Evolutionary conservation across 37 sponge, comb jelly and placozoan species (phyloP), one percentile per base, ranked within the genome.

Genomic region (Chondrilla cf. caribensis): DNA sequence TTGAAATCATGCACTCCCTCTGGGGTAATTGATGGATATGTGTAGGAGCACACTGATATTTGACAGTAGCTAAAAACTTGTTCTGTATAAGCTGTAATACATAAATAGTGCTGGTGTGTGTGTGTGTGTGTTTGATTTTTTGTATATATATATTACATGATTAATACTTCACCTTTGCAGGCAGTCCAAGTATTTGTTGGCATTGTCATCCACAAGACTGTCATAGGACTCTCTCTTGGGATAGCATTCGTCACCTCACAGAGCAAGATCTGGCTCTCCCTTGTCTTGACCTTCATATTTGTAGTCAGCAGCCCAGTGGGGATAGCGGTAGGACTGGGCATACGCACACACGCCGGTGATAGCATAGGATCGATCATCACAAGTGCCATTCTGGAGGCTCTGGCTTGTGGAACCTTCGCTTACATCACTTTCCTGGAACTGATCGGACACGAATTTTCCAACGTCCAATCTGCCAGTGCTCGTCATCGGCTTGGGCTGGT

Each of bases 391-490:
- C 58, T 83, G 55, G 43, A 83, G 43, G 84, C 72, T 28, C 28
- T 83, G 8, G 84, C 84, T 3, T 43, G 72, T 14, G 84, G 84
- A 8, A 83, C 84, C 29, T 83, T 83, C 44, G 6, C 41, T 5
- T 72, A 72, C 44, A 71, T 83, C 35, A 83, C 84, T 8, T 70
- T 70, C 44, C 29, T 83, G 58, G 84, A 83, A 41, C 26, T 83
- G 37, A 83, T 83, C 19, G 72, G 54, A 6, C 84, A 73, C 22
- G 84, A 83, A 38, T 82, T 82, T 26, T 37, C 76, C 41, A 73
- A 37, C 6, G 25, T 73, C 2, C 76, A 73, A 2, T 22, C 42
- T 11, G 5, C 21, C 8, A 21, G 1, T 8, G 25, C 7, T 22
- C 31, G 36, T 5, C 76, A 73, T 37, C 43, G 43, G 3, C 25